These are phyloP conservation scores for Chorisops tibialis DNA, from an alignment of 2,888 invertebrate species.

Conservation along the genomic window DNA sequence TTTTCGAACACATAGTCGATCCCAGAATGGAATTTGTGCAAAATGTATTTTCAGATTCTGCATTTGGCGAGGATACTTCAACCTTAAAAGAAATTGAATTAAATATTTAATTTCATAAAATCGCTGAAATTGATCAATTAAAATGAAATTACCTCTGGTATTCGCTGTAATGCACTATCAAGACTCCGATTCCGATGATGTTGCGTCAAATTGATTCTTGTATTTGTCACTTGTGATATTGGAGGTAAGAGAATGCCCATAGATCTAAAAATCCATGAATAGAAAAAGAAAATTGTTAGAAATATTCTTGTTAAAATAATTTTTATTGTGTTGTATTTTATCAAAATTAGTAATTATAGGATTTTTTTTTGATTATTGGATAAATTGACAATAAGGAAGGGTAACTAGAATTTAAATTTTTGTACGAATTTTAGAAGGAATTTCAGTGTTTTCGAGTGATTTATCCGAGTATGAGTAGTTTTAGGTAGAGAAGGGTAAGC, in stretches of 20 bases:
- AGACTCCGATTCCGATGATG: conserved; percentile 87
- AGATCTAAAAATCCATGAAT: conserved; percentile 43
- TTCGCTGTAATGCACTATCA: conserved; percentile 84
- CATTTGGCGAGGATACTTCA: conserved; percentile 53
- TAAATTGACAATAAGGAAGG: too few relatives aligned
- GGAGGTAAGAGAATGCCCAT: conserved; percentile 53
- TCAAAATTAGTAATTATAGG: too few relatives aligned
- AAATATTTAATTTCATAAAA: not conserved
- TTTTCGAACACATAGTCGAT: conserved; percentile 52
- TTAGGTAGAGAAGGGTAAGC: too few relatives aligned
- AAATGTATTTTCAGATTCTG: conserved; percentile 51
- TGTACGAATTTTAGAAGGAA: too few relatives aligned
- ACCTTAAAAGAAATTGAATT: conserved; percentile 40
- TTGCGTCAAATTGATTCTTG: conserved; percentile 56
- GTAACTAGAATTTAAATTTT: too few relatives aligned
- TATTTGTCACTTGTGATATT: conserved; percentile 52
- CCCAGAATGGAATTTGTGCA: conserved; percentile 52
- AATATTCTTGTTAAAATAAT: too few relatives aligned
- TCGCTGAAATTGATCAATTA: too few relatives aligned
- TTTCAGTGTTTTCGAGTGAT: too few relatives aligned
- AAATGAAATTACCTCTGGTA: conserved; percentile 69
- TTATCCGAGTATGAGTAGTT: too few relatives aligned
- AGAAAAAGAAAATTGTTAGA: not conserved
- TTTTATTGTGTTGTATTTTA: too few relatives aligned
- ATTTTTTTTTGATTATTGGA: too few relatives aligned